Conservation (phyloP, 2,113 vertebrate genomes). For the Terrapene triunguis region DNA sequence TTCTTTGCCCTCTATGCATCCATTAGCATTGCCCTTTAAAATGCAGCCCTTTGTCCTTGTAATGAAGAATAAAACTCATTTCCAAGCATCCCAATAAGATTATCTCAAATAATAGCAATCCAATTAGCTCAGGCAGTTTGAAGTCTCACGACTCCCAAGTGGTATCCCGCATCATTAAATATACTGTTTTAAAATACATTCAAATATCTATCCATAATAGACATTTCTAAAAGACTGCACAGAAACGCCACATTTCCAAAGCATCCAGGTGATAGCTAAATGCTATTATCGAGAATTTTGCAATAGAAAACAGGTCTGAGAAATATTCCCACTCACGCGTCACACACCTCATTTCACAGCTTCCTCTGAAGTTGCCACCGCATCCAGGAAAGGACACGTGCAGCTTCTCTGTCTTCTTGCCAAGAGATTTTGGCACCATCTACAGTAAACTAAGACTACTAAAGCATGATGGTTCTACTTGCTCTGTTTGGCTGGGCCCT, state of each 20-base stretch:
- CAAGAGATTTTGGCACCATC: background rate
- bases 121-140: conserved; percentile 69
- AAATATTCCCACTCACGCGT: background rate
- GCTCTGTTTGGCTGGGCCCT: background rate
- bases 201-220: background rate
- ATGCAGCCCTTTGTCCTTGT: conserved; percentile 60
- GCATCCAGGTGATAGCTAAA: background rate
- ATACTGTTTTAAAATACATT: conserved; percentile 42
- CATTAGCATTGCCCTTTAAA: conserved; percentile 72
- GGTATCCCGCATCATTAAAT: conserved; percentile 44
- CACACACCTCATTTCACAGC: background rate
- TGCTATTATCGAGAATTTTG: background rate
- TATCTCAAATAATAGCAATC: conserved; percentile 75
- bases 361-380: background rate
- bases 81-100: conserved; percentile 72
- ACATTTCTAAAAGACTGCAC: background rate
- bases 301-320: background rate
- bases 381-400: background rate
- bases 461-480: background rate
- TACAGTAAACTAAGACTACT: background rate
- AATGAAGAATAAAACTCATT: conserved; percentile 73
- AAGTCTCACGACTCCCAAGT: conserved; percentile 62
- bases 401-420: background rate
- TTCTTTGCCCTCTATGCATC: conserved; percentile 71
- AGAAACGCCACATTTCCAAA: background rate